Base-by-base conservation (phyloP, 2,113 vertebrate genomes). In the Lamprologus speciosus region DNA sequence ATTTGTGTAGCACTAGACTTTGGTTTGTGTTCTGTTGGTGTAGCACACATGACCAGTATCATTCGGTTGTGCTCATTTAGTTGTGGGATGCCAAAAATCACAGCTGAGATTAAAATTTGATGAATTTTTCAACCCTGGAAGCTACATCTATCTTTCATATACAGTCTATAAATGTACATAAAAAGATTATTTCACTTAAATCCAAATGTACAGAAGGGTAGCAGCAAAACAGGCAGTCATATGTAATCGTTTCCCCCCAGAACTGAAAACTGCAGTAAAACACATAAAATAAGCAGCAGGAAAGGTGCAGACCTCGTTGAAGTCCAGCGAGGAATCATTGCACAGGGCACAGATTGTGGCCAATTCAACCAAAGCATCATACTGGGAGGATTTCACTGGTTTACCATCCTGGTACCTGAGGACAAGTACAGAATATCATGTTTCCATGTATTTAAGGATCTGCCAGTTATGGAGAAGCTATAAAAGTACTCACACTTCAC, bases 321-420 rank as follows among this genome's bases (percentile, higher is more conserved):
- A 99, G 96, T 99, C 99, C 97, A 99, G 95, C 7, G 99, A 99
- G 85, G 99, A 99, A 95, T 99, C 99, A 19, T 99, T 99, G 90
- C 99, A 99, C 81, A 99, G 96, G 1, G 99, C 98, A 89, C 99
- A 99, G 94, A 99, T 99, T 0, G 99, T 99, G 47, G 98, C 98
- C 82, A 99, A 84, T 94, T 99, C 98, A 92, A 99, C 97, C 79
- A 99, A 96, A 19, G 96, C 97, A 33, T 99, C 98, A 47, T 97
- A 98, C 12, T 98, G 96, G 85, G 97, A 97, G 87, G 95, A 94
- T 63, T 96, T 98, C 89, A 99, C 96, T 31, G 60, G 84, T 91
- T 98, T 98, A 73, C 97, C 97, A 94, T 98, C 97, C 85, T 97
- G 97, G 93, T 96, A 97, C 93, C 98, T 99, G 94, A 89, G 19